phyloP scores from a whole-genome alignment of 1,140 invertebrate genomes.

The Gryllus bimaculatus region DNA sequence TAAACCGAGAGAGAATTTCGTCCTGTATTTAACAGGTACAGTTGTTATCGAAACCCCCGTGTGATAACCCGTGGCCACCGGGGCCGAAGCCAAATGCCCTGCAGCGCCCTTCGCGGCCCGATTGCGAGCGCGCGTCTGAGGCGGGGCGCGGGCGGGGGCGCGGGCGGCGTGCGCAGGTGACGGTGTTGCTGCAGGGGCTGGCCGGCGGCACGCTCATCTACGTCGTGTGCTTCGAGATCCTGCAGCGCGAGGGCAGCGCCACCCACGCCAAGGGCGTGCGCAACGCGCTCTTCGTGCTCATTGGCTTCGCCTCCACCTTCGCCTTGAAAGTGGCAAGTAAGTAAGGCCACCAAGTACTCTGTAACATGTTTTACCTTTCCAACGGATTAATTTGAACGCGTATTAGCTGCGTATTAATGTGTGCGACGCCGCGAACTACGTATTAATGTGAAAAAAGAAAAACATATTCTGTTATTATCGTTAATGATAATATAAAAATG shows the following conservation, averaged over 20 bases:
- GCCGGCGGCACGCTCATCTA: conserved; percentile 37
- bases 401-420: too few relatives aligned
- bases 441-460: too few relatives aligned
- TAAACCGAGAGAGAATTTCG: too few relatives aligned
- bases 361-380: too few relatives aligned
- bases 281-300: conserved; percentile 12
- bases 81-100: too few relatives aligned
- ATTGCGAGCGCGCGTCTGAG: background rate
- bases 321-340: conserved; percentile 8
- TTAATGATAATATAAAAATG: too few relatives aligned
- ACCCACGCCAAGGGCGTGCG: conserved; percentile 9
- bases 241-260: conserved; percentile 27
- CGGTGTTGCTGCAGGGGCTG: conserved; percentile 31
- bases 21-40: too few relatives aligned
- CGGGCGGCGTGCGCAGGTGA: background rate
- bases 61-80: too few relatives aligned
- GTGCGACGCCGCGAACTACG: too few relatives aligned
- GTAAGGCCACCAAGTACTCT: background rate
- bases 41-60: too few relatives aligned
- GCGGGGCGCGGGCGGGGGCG: background rate
- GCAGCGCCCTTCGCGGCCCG: background rate
- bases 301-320: background rate
- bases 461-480: too few relatives aligned
- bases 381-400: too few relatives aligned
- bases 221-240: conserved; percentile 39